A percentile compares a stretch with the other conserved stretches of the same genome.
Conservation (phyloP, 2,113 vertebrate genomes). For the Nesoenas mayeri region DNA sequence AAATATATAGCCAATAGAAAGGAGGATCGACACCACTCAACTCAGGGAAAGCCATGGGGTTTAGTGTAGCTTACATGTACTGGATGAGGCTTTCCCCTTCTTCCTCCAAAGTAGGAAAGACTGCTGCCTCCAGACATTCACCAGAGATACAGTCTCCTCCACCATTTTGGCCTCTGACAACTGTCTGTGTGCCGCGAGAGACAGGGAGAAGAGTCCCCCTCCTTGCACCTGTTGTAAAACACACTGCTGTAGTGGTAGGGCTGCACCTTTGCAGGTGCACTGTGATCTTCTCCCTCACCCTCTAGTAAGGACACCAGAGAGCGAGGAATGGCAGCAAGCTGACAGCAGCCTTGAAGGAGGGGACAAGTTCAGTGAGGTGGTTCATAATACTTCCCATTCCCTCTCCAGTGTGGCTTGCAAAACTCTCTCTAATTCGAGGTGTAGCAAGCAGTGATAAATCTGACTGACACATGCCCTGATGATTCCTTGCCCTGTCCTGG, state of each 20-base stretch:
- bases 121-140: not conserved
- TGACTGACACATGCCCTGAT: not conserved
- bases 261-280: not conserved
- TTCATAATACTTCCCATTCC: slow-evolving; percentile 18
- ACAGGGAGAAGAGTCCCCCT: not conserved
- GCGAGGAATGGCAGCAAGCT: not conserved
- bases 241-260: not conserved
- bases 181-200: not conserved
- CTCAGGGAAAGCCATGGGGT: not conserved
- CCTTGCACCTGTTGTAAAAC: not conserved
- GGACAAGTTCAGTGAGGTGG: not conserved
- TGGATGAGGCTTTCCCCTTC: not conserved
- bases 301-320: not conserved
- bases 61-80: not conserved
- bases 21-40: not conserved
- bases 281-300: not conserved
- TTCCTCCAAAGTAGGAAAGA: not conserved
- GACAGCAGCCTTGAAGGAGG: not conserved
- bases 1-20: not conserved
- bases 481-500: not conserved
- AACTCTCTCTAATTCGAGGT: not conserved
- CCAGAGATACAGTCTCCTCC: not conserved
- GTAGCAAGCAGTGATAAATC: not conserved
- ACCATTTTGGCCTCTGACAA: not conserved
- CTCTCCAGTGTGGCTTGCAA: not conserved